These are phyloP conservation scores for Platorchestia sp. DNA, from an alignment of 1,140 invertebrate species.

Conservation along the genomic window DNA sequence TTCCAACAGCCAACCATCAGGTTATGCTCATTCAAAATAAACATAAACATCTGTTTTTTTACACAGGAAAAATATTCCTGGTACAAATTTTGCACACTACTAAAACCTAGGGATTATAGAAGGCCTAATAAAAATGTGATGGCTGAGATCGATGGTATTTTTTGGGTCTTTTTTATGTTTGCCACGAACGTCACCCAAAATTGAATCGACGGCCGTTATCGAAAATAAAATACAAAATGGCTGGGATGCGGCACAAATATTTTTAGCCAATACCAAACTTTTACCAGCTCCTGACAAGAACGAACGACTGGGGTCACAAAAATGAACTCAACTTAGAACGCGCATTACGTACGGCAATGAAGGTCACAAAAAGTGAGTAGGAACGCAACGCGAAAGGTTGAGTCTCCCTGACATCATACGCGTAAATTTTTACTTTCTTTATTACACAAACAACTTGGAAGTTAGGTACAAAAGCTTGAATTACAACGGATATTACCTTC, in stretches of 20 bases:
- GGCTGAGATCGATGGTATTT: not conserved
- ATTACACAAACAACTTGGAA: too few species aligned
- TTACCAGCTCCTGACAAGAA: too few species aligned
- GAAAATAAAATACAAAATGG: not conserved
- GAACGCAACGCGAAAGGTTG: too few species aligned
- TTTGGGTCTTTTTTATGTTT: not conserved
- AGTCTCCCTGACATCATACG: too few species aligned
- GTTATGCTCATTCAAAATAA: not conserved
- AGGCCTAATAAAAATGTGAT: not conserved
- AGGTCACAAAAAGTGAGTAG: too few species aligned
- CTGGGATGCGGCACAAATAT: not conserved
- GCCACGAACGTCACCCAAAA: not conserved
- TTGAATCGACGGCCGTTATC: not conserved
- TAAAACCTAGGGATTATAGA: not conserved
- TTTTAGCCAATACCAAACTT: not conserved
- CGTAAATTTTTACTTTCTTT: too few species aligned
- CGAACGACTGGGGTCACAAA: too few species aligned
- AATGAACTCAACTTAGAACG: too few species aligned
- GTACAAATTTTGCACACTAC: not conserved
- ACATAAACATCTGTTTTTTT: not conserved
- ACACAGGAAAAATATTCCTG: not conserved
- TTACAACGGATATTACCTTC: not conserved
- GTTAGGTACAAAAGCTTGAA: too few species aligned
- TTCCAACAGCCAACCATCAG: not conserved
- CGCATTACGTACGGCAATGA: too few species aligned